Evolutionary conservation across 2,888 invertebrate species (phyloP).

Genomic region (Rhamphomyia laevipes): DNA sequence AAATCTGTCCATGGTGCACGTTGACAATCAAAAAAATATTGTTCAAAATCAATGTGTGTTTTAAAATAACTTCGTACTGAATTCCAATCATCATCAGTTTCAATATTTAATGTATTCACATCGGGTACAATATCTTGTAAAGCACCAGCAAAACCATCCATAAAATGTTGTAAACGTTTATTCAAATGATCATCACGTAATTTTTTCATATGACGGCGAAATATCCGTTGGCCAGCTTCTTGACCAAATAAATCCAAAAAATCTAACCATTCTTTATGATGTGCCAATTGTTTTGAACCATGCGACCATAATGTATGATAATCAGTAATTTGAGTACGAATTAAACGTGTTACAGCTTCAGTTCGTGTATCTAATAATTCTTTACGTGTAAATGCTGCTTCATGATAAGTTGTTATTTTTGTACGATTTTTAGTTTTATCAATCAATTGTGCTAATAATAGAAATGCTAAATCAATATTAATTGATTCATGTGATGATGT

Average conservation of each 20-base stretch:
- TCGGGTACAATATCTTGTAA: slow-evolving; percentile 70
- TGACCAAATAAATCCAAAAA: slow-evolving; percentile 83
- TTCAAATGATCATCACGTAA: slow-evolving; percentile 70
- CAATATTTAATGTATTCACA: slow-evolving; percentile 48
- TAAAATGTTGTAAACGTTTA: slow-evolving; percentile 61
- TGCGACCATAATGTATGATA: slow-evolving; percentile 79
- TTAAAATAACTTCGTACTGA: slow-evolving; percentile 75
- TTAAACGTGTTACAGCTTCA: slow-evolving; percentile 79
- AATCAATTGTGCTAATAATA: slow-evolving; percentile 81
- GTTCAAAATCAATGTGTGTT: slow-evolving; percentile 84
- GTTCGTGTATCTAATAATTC: slow-evolving; percentile 83
- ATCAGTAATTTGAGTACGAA: slow-evolving; percentile 71
- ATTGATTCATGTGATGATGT: slow-evolving; percentile 93
- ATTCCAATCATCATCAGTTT: slow-evolving; percentile 67
- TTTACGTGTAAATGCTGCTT: slow-evolving; percentile 74
- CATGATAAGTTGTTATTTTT: slow-evolving; percentile 61
- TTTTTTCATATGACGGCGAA: slow-evolving; percentile 66
- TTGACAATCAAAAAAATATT: slow-evolving; percentile 80
- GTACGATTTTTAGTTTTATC: slow-evolving; percentile 68
- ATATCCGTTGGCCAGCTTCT: slow-evolving; percentile 66
- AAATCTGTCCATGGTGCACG: slow-evolving; percentile 68
- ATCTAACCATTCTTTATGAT: slow-evolving; percentile 79
- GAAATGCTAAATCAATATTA: slow-evolving; percentile 86
- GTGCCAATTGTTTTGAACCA: slow-evolving; percentile 72
- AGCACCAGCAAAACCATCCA: slow-evolving; percentile 65